Base-by-base conservation (phyloP, 2,113 vertebrate genomes). In the Propithecus coquereli region DNA sequence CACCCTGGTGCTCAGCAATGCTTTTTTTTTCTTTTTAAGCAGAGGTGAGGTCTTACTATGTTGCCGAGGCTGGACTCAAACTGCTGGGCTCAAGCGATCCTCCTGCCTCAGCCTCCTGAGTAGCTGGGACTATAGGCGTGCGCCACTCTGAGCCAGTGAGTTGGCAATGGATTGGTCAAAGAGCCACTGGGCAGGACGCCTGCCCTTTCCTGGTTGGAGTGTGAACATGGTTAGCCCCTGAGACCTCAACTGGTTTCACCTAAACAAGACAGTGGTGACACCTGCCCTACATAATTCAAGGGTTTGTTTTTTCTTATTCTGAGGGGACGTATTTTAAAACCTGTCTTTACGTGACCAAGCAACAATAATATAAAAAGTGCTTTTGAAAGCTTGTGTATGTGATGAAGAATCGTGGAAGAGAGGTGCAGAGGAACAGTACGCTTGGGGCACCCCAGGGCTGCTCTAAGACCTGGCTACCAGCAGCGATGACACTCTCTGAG, bases 1-100 rank as follows among this genome's bases (percentile, higher is more conserved):
- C 14, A 6, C 0, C 4, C 34, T 57, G 6, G 32, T 23, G 32
- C 45, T 34, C 23, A 17, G 25, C 32, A 20, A 40, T 7, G 14
- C 45, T 61, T 25, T 61, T 61, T 10, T 63, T 63, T 61, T 27
- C 25, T 61, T 12, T 63, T 63, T 63, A 63, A 63, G 30, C 61
- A 63, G 27, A 63, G 27, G 25, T 63, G 61, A 63, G 25, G 11
- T 30, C 11, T 63, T 27, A 63, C 61, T 63, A 30, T 63, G 61
- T 63, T 63, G 9, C 12, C 27, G 1, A 63, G 27, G 61, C 27
- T 63, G 11, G 61, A 63, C 23, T 30, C 4, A 5, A 63, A 63
- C 61, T 63, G 25, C 27, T 63, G 25, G 61, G 61, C 23, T 63
- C 61, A 30, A 11, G 61, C 27, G 61, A 63, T 63, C 61, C 27